Conservation (phyloP, 1,140 invertebrate species). For the Drosophila mauritiana region DNA sequence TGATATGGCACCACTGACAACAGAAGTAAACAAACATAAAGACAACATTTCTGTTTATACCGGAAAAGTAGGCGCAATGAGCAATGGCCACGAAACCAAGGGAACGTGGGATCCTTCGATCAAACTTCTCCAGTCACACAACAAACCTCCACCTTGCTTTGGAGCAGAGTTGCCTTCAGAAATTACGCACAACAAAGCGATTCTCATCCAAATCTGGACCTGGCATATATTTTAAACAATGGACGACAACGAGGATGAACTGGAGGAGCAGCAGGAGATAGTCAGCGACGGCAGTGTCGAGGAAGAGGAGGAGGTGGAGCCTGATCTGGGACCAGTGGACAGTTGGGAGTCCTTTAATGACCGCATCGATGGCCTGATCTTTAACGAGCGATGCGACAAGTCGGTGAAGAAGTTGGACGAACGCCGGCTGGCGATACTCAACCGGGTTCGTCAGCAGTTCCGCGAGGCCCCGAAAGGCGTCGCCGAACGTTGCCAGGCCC, state of each 20-base stretch:
- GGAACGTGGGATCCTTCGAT: conserved; percentile 38
- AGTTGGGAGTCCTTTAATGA: conserved; percentile 67
- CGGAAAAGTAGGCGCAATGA: neutral
- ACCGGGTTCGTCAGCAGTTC: conserved; percentile 43
- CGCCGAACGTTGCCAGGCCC: conserved; percentile 32
- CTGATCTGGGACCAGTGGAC: conserved; percentile 10
- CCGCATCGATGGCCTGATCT: conserved; percentile 51
- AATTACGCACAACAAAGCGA: neutral
- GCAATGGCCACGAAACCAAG: conserved; percentile 14
- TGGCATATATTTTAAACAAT: conserved; percentile 17
- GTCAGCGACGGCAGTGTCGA: conserved; percentile 13
- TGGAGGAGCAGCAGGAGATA: conserved; percentile 35
- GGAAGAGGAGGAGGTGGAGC: conserved; percentile 35
- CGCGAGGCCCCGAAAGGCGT: conserved; percentile 52
- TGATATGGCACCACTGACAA: neutral
- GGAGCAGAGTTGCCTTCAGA: neutral
- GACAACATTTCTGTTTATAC: neutral
- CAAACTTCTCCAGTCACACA: conserved; percentile 19
- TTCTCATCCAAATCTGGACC: neutral
- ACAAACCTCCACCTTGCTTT: neutral
- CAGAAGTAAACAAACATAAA: neutral
- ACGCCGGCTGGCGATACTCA: conserved; percentile 33
- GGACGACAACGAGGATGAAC: conserved; percentile 58
- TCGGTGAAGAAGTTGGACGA: conserved; percentile 46
- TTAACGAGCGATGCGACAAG: conserved; percentile 53